Conservation (phyloP, 1,140 invertebrate genomes). For the Choristoneura fumiferana region DNA sequence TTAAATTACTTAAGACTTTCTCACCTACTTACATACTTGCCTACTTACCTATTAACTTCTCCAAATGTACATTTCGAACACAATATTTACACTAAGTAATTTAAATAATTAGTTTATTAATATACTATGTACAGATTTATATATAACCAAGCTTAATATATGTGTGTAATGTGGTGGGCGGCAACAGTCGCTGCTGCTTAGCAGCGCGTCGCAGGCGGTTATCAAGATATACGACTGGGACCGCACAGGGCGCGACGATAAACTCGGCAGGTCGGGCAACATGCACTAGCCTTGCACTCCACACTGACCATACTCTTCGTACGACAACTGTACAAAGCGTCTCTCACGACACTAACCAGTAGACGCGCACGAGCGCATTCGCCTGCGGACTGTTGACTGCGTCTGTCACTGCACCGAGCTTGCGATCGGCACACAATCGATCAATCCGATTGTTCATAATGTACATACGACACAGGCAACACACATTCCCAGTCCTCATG, state of each 20-base stretch:
- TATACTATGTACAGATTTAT: background rate
- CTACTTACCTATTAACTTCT: background rate
- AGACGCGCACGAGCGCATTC: constrained; percentile 6
- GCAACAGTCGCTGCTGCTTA: constrained; percentile 66
- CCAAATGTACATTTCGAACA: background rate
- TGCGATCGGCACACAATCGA: background rate
- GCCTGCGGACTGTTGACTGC: background rate
- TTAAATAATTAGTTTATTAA: background rate
- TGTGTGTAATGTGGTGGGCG: constrained; percentile 51
- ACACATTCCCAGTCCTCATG: too few relatives aligned
- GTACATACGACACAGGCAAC: background rate
- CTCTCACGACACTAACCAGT: constrained; percentile 18
- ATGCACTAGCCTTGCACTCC: constrained; percentile 7
- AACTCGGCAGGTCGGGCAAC: constrained; percentile 86
- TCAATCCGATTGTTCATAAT: background rate
- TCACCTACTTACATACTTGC: background rate
- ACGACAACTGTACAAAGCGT: constrained; percentile 21
- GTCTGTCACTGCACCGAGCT: constrained; percentile 11
- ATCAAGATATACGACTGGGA: constrained; percentile 86
- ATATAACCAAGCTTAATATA: constrained; percentile 27
- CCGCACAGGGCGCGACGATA: constrained; percentile 86
- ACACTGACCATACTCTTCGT: too few relatives aligned
- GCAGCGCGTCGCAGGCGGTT: constrained; percentile 42
- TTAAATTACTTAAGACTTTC: background rate
- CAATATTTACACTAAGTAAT: background rate